phyloP scores from a whole-genome alignment of 2,888 invertebrate genomes.

The Tuberolachnus salignus region DNA sequence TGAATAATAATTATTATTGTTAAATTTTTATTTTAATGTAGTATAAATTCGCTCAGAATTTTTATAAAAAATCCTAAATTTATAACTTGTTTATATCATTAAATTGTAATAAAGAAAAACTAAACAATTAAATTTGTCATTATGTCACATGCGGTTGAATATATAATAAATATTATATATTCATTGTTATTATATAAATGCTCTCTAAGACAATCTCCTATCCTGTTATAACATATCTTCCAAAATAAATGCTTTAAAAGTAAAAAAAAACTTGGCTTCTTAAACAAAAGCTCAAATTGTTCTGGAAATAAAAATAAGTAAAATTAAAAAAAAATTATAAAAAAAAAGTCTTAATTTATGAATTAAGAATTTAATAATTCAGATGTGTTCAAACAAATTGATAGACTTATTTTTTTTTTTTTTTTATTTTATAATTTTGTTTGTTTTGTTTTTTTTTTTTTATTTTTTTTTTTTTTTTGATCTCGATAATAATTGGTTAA shows the following conservation, averaged over 20 bases:
- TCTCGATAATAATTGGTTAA: slow-evolving; percentile 47
- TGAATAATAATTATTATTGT: slow-evolving; percentile 10
- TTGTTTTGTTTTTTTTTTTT: slow-evolving; percentile 29
- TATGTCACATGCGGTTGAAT: slow-evolving; percentile 31
- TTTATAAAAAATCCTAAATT: background rate
- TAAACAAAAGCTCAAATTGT: slow-evolving; percentile 40
- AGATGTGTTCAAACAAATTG: slow-evolving; percentile 55
- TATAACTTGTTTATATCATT: no score
- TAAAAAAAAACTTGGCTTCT: slow-evolving; percentile 9
- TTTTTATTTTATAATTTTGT: slow-evolving; percentile 29
- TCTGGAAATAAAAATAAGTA: slow-evolving; percentile 32
- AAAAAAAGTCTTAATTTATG: slow-evolving; percentile 21
- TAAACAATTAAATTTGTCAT: background rate
- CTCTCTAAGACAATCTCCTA: slow-evolving; percentile 54
- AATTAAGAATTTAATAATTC: slow-evolving; percentile 53
- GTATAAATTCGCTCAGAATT: background rate
- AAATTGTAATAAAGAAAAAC: background rate
- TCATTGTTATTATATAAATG: slow-evolving; percentile 47
- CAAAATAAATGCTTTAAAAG: slow-evolving; percentile 16
- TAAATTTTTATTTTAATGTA: slow-evolving; percentile 24
- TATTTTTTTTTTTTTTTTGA: slow-evolving; percentile 53
- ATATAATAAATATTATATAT: slow-evolving; percentile 11
- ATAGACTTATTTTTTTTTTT: slow-evolving; percentile 52
- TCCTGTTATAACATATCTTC: slow-evolving; percentile 47
- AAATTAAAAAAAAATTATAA: background rate